phyloP scores from a whole-genome alignment of 2,113 vertebrate genomes.

The Chionis minor region DNA sequence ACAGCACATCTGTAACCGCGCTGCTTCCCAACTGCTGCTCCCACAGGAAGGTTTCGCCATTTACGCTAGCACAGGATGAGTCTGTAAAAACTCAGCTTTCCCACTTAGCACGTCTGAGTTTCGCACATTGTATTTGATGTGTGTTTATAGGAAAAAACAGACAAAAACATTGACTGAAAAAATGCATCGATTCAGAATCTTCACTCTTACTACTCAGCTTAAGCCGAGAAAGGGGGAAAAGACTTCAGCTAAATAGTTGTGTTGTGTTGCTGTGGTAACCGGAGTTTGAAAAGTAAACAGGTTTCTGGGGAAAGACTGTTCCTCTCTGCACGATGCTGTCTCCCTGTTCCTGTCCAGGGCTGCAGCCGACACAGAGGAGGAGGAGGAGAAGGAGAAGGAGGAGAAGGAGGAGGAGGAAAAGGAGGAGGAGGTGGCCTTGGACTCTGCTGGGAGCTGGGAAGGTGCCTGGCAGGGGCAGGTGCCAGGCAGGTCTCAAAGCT shows the following conservation, averaged over 20 bases:
- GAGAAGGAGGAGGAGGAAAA: no score
- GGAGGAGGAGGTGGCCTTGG: background rate
- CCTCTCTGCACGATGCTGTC: background rate
- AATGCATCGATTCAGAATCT: background rate
- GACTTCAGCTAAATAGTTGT: background rate
- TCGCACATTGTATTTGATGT: background rate
- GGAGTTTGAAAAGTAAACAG: background rate
- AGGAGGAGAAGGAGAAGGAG: background rate
- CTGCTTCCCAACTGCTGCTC: background rate
- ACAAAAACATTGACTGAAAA: constrained; percentile 27
- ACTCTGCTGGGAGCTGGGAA: background rate
- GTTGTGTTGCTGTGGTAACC: background rate
- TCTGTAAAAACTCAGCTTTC: background rate
- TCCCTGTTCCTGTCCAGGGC: background rate
- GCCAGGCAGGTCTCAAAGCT: background rate
- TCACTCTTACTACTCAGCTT: background rate
- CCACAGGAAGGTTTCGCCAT: background rate
- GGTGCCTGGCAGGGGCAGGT: background rate
- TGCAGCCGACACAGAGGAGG: background rate
- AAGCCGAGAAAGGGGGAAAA: background rate
- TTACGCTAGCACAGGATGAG: background rate
- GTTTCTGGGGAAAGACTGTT: background rate
- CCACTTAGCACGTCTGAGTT: background rate
- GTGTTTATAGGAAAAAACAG: constrained; percentile 44
- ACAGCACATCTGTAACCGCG: background rate